A percentile compares a stretch with the other conserved stretches of the same genome.
These are phyloP conservation scores for Drosophila albomicans DNA, from an alignment of 1,140 invertebrate species.

Conservation along the genomic window DNA sequence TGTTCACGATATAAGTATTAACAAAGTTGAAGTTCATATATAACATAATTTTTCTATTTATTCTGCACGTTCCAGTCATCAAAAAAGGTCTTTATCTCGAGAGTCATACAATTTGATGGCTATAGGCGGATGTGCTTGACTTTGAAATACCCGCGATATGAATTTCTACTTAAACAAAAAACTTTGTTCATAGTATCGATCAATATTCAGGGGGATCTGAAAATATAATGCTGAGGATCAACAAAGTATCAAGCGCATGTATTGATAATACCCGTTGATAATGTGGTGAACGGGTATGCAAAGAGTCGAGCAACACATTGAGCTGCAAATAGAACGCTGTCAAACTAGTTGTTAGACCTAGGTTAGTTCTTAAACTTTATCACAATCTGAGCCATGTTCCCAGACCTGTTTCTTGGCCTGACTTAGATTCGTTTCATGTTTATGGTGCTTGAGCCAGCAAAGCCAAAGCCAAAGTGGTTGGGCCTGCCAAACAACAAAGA, in stretches of 20 bases:
- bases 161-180: too few relatives aligned
- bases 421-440: slow-evolving; percentile 82
- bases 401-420: slow-evolving; percentile 79
- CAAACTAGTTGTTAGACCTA: slow-evolving; percentile 80
- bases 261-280: too few relatives aligned
- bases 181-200: too few relatives aligned
- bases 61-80: slow-evolving; percentile 74
- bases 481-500: slow-evolving; percentile 80
- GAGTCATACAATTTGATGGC: slow-evolving; percentile 36
- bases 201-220: too few relatives aligned
- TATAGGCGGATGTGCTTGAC: background rate
- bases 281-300: background rate
- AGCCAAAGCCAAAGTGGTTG: slow-evolving; percentile 64
- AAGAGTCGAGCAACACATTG: background rate
- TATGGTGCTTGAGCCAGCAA: slow-evolving; percentile 73
- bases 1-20: background rate
- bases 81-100: slow-evolving; percentile 78
- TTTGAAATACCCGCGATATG: background rate
- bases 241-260: too few relatives aligned
- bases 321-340: slow-evolving; percentile 32
- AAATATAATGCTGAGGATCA: too few relatives aligned
- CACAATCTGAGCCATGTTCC: slow-evolving; percentile 1
- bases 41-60: slow-evolving; percentile 12
- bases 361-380: slow-evolving; percentile 71
- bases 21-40: background rate